These are phyloP conservation scores for Camelus dromedarius DNA, from an alignment of 2,113 vertebrate genomes.

Conservation along the genomic window DNA sequence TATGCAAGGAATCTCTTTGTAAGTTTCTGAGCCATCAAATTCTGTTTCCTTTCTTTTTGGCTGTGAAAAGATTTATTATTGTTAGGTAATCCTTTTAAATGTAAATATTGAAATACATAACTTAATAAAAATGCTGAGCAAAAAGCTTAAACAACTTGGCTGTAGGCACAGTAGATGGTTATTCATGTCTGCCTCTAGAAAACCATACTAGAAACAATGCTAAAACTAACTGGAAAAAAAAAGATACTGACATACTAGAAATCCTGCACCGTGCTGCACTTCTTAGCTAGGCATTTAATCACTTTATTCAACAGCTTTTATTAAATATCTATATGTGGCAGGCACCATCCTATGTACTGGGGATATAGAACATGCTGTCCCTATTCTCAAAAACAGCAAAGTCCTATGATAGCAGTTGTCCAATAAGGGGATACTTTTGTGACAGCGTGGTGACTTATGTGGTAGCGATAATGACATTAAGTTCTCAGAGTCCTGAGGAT, in stretches of 20 bases:
- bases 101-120: slow-evolving; percentile 7
- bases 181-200: background rate
- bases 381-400: background rate
- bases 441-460: background rate
- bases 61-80: background rate
- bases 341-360: background rate
- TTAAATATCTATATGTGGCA: background rate
- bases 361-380: background rate
- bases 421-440: background rate
- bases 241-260: background rate
- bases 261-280: background rate
- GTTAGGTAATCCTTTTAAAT: background rate
- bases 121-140: background rate
- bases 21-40: background rate
- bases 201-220: background rate
- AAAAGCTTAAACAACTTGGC: background rate
- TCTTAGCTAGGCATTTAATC: background rate
- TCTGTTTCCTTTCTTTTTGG: background rate
- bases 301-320: background rate
- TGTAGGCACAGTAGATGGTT: background rate
- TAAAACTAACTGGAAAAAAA: background rate
- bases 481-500: background rate
- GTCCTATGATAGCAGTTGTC: background rate
- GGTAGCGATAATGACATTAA: background rate
- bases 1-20: background rate